Conservation (phyloP, 2,888 invertebrate genomes). For the Bugulina stolonifera region DNA sequence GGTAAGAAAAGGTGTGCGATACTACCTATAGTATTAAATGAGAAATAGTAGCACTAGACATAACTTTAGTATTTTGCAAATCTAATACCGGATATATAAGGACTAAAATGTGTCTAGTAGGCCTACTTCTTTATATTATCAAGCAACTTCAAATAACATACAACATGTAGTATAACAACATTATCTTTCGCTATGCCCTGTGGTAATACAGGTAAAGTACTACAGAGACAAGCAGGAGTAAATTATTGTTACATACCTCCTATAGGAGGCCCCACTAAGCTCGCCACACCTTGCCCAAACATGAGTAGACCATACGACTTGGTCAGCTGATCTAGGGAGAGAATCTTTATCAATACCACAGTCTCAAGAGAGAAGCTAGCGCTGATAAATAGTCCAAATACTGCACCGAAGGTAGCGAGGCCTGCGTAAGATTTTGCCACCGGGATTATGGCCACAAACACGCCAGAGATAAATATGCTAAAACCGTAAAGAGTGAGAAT, state of each 20-base stretch:
- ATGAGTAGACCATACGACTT: slow-evolving; percentile 82
- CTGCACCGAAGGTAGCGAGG: slow-evolving; percentile 37
- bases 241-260: slow-evolving; percentile 64
- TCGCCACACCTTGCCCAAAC: slow-evolving; percentile 82
- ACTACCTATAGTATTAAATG: no score
- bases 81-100: no score
- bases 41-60: no score
- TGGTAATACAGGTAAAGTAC: no score
- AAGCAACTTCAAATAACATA: no score
- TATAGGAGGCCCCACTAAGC: slow-evolving; percentile 80
- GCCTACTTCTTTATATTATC: no score
- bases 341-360: slow-evolving; percentile 80
- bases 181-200: no score
- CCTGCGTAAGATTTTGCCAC: slow-evolving; percentile 35
- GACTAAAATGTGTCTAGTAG: no score
- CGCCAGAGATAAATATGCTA: slow-evolving; percentile 60
- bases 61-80: no score
- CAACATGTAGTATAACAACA: no score
- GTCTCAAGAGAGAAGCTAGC: slow-evolving; percentile 87
- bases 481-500: slow-evolving; percentile 74
- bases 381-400: slow-evolving; percentile 80
- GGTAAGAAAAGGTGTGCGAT: no score
- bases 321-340: slow-evolving; percentile 82
- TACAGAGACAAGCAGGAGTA: no score
- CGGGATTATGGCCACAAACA: slow-evolving; percentile 43